These are phyloP conservation scores for Agapostemon virescens DNA, from an alignment of 2,888 invertebrate genomes.

Conservation along the genomic window DNA sequence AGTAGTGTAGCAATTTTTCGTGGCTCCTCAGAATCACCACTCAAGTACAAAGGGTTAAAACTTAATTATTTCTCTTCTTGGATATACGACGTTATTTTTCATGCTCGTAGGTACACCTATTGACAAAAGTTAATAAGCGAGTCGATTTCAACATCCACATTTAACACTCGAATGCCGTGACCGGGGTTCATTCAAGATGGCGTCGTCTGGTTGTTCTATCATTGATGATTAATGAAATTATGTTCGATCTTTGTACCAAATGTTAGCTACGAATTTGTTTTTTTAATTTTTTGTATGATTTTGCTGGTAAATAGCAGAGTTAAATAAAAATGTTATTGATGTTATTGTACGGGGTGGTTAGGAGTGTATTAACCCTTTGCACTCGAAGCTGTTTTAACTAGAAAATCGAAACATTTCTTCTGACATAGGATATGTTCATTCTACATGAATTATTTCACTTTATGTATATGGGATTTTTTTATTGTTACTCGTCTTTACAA, in stretches of 20 bases:
- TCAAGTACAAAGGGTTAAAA: too few relatives aligned
- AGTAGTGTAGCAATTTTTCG: too few relatives aligned
- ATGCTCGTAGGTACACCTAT: neutral
- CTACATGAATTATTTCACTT: too few relatives aligned
- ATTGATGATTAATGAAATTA: neutral
- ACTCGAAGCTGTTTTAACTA: too few relatives aligned
- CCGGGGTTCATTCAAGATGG: neutral
- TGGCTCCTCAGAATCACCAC: too few relatives aligned
- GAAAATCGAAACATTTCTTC: too few relatives aligned
- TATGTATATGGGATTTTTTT: too few relatives aligned
- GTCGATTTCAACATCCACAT: neutral
- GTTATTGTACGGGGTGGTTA: too few relatives aligned
- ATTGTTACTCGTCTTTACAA: too few relatives aligned
- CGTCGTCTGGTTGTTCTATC: neutral
- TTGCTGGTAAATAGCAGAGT: neutral
- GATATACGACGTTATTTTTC: neutral
- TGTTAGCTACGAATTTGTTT: neutral
- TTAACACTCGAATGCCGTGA: neutral
- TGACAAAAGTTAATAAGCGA: neutral
- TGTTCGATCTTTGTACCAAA: neutral
- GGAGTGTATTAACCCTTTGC: too few relatives aligned
- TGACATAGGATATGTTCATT: too few relatives aligned
- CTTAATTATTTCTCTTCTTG: neutral
- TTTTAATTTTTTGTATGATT: neutral
- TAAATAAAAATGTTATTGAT: too few relatives aligned